Percentiles rank a stretch among this genome's conserved stretches.
These are phyloP conservation scores for Microctonus aethiopoides DNA, from an alignment of 2,888 invertebrate species.

Conservation along the genomic window DNA sequence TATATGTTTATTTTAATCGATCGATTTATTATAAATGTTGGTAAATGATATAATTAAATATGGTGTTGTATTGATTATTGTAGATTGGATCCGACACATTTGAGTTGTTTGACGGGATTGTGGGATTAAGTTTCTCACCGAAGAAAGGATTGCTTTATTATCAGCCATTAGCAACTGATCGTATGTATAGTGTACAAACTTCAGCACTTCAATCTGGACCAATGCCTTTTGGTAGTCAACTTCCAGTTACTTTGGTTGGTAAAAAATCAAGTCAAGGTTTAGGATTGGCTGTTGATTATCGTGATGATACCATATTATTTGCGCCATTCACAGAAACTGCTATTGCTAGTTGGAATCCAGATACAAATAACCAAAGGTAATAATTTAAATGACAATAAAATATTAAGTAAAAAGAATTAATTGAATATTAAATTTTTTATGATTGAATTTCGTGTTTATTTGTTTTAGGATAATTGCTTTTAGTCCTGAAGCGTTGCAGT, in stretches of 20 bases:
- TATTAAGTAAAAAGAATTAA: background rate
- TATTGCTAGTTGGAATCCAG: slow-evolving; percentile 82
- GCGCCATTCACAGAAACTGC: slow-evolving; percentile 85
- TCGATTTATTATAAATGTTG: background rate
- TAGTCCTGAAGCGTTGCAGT: slow-evolving; percentile 79
- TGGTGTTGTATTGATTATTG: slow-evolving; percentile 4
- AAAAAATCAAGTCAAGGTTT: slow-evolving; percentile 88
- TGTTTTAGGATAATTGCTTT: slow-evolving; percentile 75
- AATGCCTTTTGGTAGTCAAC: slow-evolving; percentile 75
- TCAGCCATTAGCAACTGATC: slow-evolving; percentile 80
- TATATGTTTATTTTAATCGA: background rate
- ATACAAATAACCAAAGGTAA: slow-evolving; percentile 78
- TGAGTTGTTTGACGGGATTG: slow-evolving; percentile 80
- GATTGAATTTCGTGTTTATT: slow-evolving; percentile 14
- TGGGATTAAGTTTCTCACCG: slow-evolving; percentile 78
- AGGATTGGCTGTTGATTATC: slow-evolving; percentile 77
- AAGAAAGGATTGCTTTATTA: slow-evolving; percentile 74
- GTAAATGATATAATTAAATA: background rate
- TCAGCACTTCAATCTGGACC: slow-evolving; percentile 80
- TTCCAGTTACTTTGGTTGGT: slow-evolving; percentile 83
- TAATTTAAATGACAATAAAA: slow-evolving; percentile 11
- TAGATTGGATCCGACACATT: slow-evolving; percentile 76
- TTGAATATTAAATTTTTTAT: background rate
- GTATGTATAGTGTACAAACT: slow-evolving; percentile 82
- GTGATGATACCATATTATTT: slow-evolving; percentile 81